A percentile compares a stretch with the other conserved stretches of the same genome.
Evolutionary conservation across 2,888 invertebrate species (phyloP).

Genomic region (Nomada ruficornis): DNA sequence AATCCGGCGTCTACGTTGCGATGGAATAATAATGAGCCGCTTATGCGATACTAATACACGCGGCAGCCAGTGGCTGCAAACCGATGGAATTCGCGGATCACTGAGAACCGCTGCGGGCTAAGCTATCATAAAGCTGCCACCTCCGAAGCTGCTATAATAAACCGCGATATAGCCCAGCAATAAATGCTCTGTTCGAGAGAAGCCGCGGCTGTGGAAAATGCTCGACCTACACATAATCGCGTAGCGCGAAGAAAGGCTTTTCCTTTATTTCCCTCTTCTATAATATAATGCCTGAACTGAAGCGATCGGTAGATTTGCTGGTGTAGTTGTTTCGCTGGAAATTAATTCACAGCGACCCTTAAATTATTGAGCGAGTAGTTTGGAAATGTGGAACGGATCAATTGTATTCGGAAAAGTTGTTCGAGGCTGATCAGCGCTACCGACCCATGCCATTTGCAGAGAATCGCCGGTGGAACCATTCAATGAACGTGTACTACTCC

Average conservation of each 20-base stretch:
- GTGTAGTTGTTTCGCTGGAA: background rate
- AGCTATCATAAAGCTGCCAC: slow-evolving; percentile 55
- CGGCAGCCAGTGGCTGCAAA: background rate
- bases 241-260: slow-evolving; percentile 20
- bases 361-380: slow-evolving; percentile 23
- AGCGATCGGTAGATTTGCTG: background rate
- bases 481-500: background rate
- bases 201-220: slow-evolving; percentile 6
- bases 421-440: background rate
- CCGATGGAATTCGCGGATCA: slow-evolving; percentile 51
- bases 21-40: slow-evolving; percentile 63
- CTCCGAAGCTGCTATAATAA: slow-evolving; percentile 53
- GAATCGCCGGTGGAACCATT: background rate
- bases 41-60: slow-evolving; percentile 54
- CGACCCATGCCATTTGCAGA: background rate
- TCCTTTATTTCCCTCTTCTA: too few relatives aligned
- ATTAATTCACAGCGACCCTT: slow-evolving; percentile 30
- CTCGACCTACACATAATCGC: slow-evolving; percentile 40
- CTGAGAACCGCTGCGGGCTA: slow-evolving; percentile 62
- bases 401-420: background rate
- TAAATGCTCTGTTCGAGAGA: slow-evolving; percentile 36
- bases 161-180: slow-evolving; percentile 43
- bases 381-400: slow-evolving; percentile 9
- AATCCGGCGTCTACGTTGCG: slow-evolving; percentile 45
- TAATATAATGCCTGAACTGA: background rate